Conservation (phyloP, 2,797 vertebrate species). For the Poeciliopsis turneri region DNA sequence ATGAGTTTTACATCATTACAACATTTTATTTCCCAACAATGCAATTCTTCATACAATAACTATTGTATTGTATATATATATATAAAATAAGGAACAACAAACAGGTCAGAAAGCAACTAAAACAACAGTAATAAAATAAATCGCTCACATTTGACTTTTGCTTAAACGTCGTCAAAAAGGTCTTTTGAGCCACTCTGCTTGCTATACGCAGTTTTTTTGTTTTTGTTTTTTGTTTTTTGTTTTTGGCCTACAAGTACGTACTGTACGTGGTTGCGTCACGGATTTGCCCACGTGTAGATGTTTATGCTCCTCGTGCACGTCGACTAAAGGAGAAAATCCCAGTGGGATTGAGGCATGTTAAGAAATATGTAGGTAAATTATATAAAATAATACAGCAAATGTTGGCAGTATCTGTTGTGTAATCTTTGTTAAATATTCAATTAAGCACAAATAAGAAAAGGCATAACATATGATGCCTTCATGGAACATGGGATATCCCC, state of each 20-base stretch:
- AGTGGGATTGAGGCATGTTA: background rate
- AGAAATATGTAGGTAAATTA: background rate
- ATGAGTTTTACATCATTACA: background rate
- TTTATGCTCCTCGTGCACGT: slow-evolving; percentile 79
- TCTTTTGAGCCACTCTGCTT: slow-evolving; percentile 18
- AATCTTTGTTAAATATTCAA: background rate
- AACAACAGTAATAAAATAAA: background rate
- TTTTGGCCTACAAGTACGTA: slow-evolving; percentile 39
- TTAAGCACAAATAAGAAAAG: background rate
- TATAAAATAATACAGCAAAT: background rate
- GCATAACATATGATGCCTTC: background rate
- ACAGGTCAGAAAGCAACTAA: background rate
- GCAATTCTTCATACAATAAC: background rate
- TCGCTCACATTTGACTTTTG: background rate
- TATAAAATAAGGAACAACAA: background rate
- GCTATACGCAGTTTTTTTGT: slow-evolving; percentile 15
- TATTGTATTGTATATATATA: background rate
- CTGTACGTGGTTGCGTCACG: slow-evolving; percentile 62
- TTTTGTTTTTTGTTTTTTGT: too few species aligned
- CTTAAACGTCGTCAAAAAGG: background rate
- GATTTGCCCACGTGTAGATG: slow-evolving; percentile 83
- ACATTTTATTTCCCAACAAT: background rate
- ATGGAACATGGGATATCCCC: background rate
- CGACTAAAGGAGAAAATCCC: background rate
- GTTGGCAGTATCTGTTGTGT: background rate